Conservation (phyloP, 2,113 vertebrate species). For the Empidonax traillii region DNA sequence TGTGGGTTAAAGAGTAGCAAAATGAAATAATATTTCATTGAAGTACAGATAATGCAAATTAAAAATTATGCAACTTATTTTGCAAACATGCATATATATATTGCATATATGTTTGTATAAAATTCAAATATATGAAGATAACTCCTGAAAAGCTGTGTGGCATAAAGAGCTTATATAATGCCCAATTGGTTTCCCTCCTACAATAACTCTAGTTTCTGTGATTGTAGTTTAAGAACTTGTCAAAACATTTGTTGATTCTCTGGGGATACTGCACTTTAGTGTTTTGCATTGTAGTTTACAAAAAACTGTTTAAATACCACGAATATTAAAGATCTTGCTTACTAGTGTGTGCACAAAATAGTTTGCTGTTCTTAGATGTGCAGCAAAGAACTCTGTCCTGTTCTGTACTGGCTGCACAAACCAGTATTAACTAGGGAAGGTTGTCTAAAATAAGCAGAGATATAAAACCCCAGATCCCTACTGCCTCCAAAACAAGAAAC, state of each 20-base stretch:
- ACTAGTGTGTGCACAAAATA: neutral
- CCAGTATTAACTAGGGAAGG: neutral
- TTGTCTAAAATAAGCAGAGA: neutral
- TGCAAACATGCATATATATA: neutral
- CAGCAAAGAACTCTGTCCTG: neutral
- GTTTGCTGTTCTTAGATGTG: neutral
- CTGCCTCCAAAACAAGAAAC: neutral
- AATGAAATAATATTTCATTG: neutral
- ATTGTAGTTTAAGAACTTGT: neutral
- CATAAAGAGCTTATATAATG: neutral
- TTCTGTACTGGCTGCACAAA: neutral
- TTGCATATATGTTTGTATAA: neutral
- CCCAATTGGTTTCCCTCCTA: neutral
- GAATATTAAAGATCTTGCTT: neutral
- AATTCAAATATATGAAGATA: neutral
- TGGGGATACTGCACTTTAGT: neutral
- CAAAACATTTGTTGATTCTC: neutral
- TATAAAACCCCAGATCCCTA: neutral
- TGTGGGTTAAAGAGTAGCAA: neutral
- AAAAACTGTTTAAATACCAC: neutral
- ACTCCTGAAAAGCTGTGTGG: neutral
- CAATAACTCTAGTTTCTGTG: neutral
- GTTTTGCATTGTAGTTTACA: neutral
- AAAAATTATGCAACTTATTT: neutral
- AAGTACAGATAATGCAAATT: neutral